Evolutionary conservation across 2,888 invertebrate species (phyloP).

Genomic region (Autographa pulchrina): DNA sequence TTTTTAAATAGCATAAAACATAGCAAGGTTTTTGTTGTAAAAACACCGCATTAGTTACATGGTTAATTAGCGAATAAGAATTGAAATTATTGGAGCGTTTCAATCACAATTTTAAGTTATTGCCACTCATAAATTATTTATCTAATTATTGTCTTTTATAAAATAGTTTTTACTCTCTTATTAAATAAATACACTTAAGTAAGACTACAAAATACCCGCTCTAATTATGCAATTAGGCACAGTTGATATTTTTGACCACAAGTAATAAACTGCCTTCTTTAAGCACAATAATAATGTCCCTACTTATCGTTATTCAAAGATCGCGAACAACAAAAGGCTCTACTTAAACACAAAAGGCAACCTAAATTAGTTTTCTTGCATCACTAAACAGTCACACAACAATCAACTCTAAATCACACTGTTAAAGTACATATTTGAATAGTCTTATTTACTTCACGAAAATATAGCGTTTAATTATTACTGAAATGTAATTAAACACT

Average conservation of each 20-base stretch:
- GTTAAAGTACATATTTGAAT: conserved; percentile 29
- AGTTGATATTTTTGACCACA: background rate
- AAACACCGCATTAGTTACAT: conserved; percentile 22
- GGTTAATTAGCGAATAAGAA: conserved; percentile 40
- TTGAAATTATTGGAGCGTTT: conserved; percentile 42
- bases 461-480: conserved; percentile 71
- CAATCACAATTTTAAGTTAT: conserved; percentile 38
- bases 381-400: conserved; percentile 24
- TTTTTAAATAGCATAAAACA: conserved; percentile 7
- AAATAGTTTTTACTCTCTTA: conserved; percentile 17
- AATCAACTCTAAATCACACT: conserved; percentile 20
- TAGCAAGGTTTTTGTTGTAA: conserved; percentile 16
- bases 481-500: conserved; percentile 78
- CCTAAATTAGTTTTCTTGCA: conserved; percentile 47
- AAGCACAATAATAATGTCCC: background rate
- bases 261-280: background rate
- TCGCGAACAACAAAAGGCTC: conserved; percentile 29
- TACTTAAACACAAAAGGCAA: conserved; percentile 39
- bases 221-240: background rate
- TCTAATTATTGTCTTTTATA: conserved; percentile 28
- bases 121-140: conserved; percentile 39
- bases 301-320: conserved; percentile 6
- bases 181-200: conserved; percentile 5
- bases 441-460: conserved; percentile 24
- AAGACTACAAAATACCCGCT: background rate